phyloP scores from a whole-genome alignment of 2,113 vertebrate genomes.

The Triplophysa siluroides region DNA sequence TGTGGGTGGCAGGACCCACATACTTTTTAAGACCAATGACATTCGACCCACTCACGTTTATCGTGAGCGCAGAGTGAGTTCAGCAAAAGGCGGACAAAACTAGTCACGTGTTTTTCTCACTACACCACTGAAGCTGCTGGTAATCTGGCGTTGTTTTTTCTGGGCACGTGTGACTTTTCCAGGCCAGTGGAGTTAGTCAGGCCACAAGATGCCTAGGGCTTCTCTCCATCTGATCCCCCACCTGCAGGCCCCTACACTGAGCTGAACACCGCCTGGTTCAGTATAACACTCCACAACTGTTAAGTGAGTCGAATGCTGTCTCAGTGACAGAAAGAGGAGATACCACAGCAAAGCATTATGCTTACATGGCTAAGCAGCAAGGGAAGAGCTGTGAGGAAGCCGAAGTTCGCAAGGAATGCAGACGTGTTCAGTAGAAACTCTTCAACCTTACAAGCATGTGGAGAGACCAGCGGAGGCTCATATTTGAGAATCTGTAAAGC shows the following conservation, averaged over 20 bases:
- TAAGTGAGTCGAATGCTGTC: too few relatives aligned
- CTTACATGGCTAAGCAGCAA: neutral
- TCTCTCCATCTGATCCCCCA: constrained; percentile 25
- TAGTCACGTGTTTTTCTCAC: too few relatives aligned
- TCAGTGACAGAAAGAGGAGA: neutral
- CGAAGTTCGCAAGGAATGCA: constrained; percentile 19
- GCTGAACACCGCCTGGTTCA: neutral
- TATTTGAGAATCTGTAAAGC: constrained; percentile 3
- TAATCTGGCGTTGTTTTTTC: too few relatives aligned
- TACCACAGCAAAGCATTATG: neutral
- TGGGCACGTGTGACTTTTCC: constrained; percentile 51
- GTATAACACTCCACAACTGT: constrained; percentile 21
- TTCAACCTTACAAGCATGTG: constrained; percentile 15
- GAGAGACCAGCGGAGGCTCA: constrained; percentile 10
- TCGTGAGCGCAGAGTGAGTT: too few relatives aligned
- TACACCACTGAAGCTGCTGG: too few relatives aligned
- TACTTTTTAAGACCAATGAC: too few relatives aligned
- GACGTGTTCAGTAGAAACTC: constrained; percentile 20
- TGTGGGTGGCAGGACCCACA: too few relatives aligned
- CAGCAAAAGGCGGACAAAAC: too few relatives aligned
- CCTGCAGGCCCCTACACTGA: constrained; percentile 12
- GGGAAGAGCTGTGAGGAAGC: neutral
- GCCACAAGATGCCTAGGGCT: constrained; percentile 44
- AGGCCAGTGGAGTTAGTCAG: constrained; percentile 35
- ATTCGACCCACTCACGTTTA: too few relatives aligned